Conservation (phyloP, 2,797 vertebrate genomes). For the Pseudomugil gertrudae region DNA sequence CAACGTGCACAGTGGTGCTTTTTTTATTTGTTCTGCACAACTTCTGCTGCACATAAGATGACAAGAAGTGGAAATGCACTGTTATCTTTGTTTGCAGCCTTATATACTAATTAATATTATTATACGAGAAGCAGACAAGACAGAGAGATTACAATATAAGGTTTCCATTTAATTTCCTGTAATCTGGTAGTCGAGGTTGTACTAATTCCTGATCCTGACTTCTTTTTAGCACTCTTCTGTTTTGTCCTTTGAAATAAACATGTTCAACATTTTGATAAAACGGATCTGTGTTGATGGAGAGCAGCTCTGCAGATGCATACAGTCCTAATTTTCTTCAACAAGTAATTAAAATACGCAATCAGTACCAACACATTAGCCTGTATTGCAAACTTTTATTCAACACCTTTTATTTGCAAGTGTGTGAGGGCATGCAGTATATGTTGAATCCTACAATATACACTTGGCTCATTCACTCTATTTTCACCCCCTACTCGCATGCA, state of each 20-base stretch:
- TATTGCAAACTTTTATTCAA: constrained; percentile 9
- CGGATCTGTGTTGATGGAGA: not conserved
- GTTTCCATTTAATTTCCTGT: not conserved
- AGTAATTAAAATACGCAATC: constrained; percentile 15
- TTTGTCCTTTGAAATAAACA: not conserved
- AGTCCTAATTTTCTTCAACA: constrained; percentile 10
- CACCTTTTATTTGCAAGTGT: constrained; percentile 4
- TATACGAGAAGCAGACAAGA: not conserved
- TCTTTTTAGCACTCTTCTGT: not conserved
- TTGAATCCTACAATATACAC: constrained; percentile 23
- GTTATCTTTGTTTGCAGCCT: not conserved
- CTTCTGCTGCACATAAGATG: not conserved
- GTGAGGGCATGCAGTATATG: not conserved
- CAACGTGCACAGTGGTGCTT: not conserved
- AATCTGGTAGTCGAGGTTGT: not conserved
- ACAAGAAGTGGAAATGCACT: not conserved
- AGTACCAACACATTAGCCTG: not conserved
- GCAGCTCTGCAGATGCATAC: not conserved
- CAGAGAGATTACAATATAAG: not conserved
- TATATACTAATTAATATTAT: not conserved
- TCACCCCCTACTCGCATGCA: constrained; percentile 22
- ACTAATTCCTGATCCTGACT: not conserved
- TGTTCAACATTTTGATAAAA: not conserved
- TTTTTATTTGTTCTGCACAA: not conserved
- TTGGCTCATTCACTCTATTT: constrained; percentile 25